These are phyloP conservation scores for Anneissia japonica DNA, from an alignment of 35 echinoderm and acorn worm genomes.

Conservation along the genomic window DNA sequence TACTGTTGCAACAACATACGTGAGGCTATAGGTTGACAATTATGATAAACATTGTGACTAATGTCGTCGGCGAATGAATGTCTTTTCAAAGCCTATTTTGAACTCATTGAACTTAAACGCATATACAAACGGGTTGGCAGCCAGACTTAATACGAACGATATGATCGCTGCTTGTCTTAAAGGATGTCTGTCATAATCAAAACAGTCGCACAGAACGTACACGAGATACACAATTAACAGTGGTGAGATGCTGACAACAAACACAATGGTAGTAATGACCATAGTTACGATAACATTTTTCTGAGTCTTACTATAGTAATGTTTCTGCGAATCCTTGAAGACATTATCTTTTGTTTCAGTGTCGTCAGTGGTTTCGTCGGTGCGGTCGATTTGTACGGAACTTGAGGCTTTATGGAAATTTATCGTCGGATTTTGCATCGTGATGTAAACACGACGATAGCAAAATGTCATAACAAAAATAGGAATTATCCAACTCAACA, in stretches of 20 bases:
- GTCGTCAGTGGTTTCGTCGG: background rate
- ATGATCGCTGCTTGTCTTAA: background rate
- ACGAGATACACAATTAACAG: background rate
- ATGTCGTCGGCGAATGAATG: background rate
- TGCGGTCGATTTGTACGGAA: background rate
- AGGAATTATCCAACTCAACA: background rate
- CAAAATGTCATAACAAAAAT: background rate
- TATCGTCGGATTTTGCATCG: background rate
- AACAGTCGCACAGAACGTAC: background rate
- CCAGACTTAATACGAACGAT: background rate
- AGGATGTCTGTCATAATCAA: background rate
- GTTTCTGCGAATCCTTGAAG: too few relatives aligned
- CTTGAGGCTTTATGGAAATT: background rate
- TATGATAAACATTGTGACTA: too few relatives aligned
- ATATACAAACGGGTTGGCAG: background rate
- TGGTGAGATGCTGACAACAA: background rate
- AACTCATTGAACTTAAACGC: background rate
- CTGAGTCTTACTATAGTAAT: background rate
- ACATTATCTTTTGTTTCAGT: too few relatives aligned
- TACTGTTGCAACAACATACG: too few relatives aligned
- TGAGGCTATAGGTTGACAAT: too few relatives aligned
- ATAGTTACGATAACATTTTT: background rate
- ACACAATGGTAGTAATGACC: background rate
- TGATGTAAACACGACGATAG: background rate
- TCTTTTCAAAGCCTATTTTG: background rate